Base-by-base conservation (phyloP, 2,113 vertebrate genomes). In the Trogon melanurus region DNA sequence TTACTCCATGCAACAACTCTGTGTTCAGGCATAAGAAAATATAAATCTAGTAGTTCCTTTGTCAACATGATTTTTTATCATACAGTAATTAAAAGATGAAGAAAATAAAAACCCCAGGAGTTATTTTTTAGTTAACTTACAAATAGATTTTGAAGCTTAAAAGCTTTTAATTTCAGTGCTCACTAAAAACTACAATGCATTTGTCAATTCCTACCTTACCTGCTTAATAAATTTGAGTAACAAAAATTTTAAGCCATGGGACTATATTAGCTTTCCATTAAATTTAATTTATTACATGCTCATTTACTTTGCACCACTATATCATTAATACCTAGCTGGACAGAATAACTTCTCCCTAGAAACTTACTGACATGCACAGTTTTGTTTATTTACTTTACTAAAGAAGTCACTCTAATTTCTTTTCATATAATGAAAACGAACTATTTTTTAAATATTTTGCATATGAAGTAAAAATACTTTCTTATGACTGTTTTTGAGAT, bases 131-230 rank as follows among this genome's bases (percentile, higher is more conserved):
- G 21, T 44, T 83, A 69, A 61, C 17, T 34, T 66, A 27, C 12
- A 38, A 76, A 79, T 51, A 85, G 36, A 67, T 89, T 57, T 93
- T 80, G 85, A 95, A 94, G 36, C 32, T 92, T 91, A 73, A 36
- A 96, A 29, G 3, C 10, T 75, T 91, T 95, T 48, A 50, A 86
- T 86, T 79, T 57, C 57, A 79, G 45, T 71, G n/a, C 27, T 93
- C 32, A 82, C 27, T 82, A 36, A 94, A 95, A 74, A 54, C 5
- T 30, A 32, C 54, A 88, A 41, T 41, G 17, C 16, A n/a, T 12
- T 76, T 76, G 10, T 23, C 45, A 75, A 60, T 82, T 65, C 41
- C 65, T 48, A 60, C 36, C 48, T 27, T 19, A 72, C 44, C 72
- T 91, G 25, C 38, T 85, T 74, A 81, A 47, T 51, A 47, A 87